phyloP scores from a whole-genome alignment of 2,888 invertebrate genomes.

The Vesta saturnalis region DNA sequence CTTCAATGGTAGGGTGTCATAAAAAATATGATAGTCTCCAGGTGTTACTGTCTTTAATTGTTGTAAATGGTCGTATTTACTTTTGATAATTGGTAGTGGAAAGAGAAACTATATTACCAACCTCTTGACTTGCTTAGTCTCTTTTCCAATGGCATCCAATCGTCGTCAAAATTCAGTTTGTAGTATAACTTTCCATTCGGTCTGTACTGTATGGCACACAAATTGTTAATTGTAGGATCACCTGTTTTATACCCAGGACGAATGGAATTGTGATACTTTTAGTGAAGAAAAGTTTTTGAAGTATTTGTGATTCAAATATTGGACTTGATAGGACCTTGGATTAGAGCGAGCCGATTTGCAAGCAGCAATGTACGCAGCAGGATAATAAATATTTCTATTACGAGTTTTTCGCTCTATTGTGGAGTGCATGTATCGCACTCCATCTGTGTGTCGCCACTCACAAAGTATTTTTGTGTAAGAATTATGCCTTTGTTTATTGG shows the following conservation, averaged over 20 bases:
- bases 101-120: background rate
- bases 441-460: too few relatives aligned
- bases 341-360: background rate
- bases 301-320: background rate
- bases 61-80: background rate
- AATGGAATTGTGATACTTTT: background rate
- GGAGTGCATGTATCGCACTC: too few relatives aligned
- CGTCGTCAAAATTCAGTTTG: too few relatives aligned
- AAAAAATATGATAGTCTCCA: background rate
- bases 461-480: background rate
- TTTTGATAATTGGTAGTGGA: background rate
- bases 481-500: background rate
- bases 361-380: background rate
- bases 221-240: background rate
- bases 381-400: background rate
- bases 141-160: background rate
- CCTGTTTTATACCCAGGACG: background rate
- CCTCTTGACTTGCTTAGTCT: background rate
- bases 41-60: background rate
- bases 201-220: background rate
- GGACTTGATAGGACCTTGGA: background rate
- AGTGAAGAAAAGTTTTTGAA: background rate
- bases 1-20: background rate
- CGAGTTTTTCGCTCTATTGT: background rate
- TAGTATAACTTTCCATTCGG: too few relatives aligned